phyloP scores from a whole-genome alignment of 2,113 vertebrate genomes.

The Rafetus swinhoei region DNA sequence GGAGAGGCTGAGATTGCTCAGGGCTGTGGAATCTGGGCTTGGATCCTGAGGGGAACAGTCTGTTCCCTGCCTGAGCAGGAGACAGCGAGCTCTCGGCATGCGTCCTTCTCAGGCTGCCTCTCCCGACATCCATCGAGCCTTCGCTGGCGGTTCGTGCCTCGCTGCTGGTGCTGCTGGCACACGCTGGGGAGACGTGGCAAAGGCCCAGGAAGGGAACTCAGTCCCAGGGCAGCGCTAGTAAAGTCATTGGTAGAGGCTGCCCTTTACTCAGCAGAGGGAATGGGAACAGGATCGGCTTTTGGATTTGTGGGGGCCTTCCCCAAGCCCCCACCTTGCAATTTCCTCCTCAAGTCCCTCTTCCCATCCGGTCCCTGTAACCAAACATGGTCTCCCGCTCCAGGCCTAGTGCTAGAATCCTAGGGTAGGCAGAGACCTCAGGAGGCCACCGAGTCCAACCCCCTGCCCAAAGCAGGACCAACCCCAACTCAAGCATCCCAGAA shows the following conservation, averaged over 20 bases:
- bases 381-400: background rate
- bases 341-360: background rate
- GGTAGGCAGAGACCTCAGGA: no score
- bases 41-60: background rate
- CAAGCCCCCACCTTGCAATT: no score
- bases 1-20: background rate
- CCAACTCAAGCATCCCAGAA: background rate
- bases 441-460: no score
- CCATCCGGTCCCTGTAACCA: background rate
- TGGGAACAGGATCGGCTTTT: accelerated
- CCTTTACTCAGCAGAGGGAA: accelerated
- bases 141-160: background rate
- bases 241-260: background rate
- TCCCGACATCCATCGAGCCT: background rate
- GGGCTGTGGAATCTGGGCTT: background rate
- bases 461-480: no score
- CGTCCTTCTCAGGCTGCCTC: background rate
- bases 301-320: no score
- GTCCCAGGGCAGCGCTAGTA: background rate
- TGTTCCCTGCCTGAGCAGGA: accelerated
- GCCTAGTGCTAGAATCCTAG: no score
- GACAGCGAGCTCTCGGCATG: background rate
- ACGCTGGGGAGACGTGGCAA: background rate
- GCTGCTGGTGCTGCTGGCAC: accelerated
- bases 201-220: constrained; percentile 14